A percentile compares a stretch with the other conserved stretches of the same genome.
Conservation (phyloP, 2,888 invertebrate species). For the Actias luna region DNA sequence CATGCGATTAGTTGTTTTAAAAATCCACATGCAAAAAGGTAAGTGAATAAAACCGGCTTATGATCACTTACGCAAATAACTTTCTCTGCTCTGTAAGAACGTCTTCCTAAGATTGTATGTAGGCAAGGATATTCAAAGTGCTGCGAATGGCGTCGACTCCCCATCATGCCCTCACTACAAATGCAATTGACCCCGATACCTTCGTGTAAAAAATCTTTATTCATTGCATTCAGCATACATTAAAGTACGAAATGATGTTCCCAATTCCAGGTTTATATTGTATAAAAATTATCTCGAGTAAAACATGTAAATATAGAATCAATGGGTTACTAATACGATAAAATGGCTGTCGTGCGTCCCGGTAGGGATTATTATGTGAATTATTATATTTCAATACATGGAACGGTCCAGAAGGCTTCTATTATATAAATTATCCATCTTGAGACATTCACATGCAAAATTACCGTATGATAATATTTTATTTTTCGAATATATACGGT, state of each 20-base stretch:
- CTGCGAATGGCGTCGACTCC: constrained; percentile 31
- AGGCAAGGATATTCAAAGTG: constrained; percentile 23
- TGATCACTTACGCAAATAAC: constrained; percentile 68
- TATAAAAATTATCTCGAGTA: constrained; percentile 15
- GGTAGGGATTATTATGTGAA: constrained; percentile 15
- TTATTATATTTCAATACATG: constrained; percentile 22
- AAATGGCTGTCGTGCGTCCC: constrained; percentile 12
- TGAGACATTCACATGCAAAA: constrained; percentile 45
- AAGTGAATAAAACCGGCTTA: constrained; percentile 62
- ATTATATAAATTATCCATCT: constrained; percentile 24
- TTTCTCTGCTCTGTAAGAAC: constrained; percentile 38
- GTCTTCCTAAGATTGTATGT: constrained; percentile 13
- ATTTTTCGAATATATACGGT: constrained; percentile 12
- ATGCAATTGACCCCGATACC: constrained; percentile 27
- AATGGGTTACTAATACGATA: constrained; percentile 23
- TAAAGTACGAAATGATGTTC: constrained; percentile 9
- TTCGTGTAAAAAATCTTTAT: constrained; percentile 11
- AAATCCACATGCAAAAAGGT: constrained; percentile 48
- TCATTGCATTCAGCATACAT: constrained; percentile 17
- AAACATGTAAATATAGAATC: constrained; percentile 22
- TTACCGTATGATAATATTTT: constrained; percentile 23
- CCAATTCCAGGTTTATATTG: constrained; percentile 2
- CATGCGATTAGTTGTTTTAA: constrained; percentile 57
- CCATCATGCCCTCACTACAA: constrained; percentile 43
- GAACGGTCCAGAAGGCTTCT: constrained; percentile 10